phyloP scores from a whole-genome alignment of 1,140 invertebrate genomes.

The Ceratosolen fusciceps region DNA sequence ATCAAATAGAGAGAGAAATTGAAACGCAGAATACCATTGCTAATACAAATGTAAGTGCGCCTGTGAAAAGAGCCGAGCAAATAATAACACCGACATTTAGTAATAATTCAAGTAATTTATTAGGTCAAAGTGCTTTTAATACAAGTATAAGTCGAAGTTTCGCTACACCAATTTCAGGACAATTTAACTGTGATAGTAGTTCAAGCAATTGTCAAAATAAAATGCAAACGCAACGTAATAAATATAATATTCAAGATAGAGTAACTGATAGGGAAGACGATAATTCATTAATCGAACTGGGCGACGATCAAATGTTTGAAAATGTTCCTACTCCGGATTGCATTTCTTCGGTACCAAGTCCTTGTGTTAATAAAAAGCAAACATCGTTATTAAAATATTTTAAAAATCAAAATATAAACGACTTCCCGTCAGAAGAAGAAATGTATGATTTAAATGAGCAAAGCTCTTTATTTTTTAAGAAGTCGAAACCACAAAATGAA shows the following conservation, averaged over 20 bases:
- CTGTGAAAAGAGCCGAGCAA: neutral
- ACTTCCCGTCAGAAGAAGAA: constrained; percentile 46
- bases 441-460: constrained; percentile 40
- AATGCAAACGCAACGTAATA: neutral
- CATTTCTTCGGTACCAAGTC: neutral
- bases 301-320: constrained; percentile 44
- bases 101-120: constrained; percentile 4
- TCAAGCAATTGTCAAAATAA: neutral
- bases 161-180: neutral
- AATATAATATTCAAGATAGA: constrained; percentile 3
- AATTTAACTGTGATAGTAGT: neutral
- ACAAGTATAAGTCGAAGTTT: constrained; percentile 5
- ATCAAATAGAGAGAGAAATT: constrained; percentile 52
- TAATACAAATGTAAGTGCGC: neutral
- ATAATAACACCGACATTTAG: neutral
- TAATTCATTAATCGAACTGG: constrained; percentile 52
- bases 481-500: constrained; percentile 18
- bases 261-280: constrained; percentile 43
- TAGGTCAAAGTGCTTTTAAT: neutral
- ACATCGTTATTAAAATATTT: constrained; percentile 1
- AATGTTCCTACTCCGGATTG: constrained; percentile 11
- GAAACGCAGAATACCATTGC: constrained; percentile 11
- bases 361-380: neutral
- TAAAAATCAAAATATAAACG: constrained; percentile 6
- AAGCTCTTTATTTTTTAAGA: neutral